These are phyloP conservation scores for Frieseomelitta varia DNA, from an alignment of 1,140 invertebrate species.

Conservation along the genomic window DNA sequence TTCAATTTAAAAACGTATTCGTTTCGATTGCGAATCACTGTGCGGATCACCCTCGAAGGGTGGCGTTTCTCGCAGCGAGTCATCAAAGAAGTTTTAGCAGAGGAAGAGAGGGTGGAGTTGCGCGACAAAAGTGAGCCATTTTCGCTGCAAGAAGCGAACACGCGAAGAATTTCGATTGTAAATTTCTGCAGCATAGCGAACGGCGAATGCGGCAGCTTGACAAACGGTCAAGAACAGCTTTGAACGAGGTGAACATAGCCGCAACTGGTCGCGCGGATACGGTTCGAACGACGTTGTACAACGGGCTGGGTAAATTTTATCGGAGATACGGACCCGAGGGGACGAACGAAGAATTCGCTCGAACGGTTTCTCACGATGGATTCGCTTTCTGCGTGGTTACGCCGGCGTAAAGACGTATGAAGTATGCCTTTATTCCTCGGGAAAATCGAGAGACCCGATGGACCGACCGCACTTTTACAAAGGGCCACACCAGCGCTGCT, in stretches of 20 bases:
- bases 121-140: background rate
- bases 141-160: background rate
- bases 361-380: slow-evolving; percentile 55
- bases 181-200: background rate
- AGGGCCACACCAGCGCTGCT: background rate
- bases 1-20: no score
- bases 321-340: background rate
- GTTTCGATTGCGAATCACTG: no score
- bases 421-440: slow-evolving; percentile 57
- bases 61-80: background rate
- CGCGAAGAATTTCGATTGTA: slow-evolving; percentile 41
- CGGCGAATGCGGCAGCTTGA: background rate
- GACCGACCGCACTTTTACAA: background rate
- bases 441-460: slow-evolving; percentile 33
- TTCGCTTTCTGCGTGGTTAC: slow-evolving; percentile 61
- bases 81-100: background rate
- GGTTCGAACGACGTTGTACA: slow-evolving; percentile 18
- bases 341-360: slow-evolving; percentile 50
- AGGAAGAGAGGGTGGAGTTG: background rate
- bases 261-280: background rate
- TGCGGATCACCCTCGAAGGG: no score
- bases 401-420: slow-evolving; percentile 39
- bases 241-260: background rate
- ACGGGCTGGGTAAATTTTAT: slow-evolving; percentile 22
- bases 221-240: slow-evolving; percentile 29